phyloP scores from a whole-genome alignment of 2,113 vertebrate genomes.

The Plecotus auritus region DNA sequence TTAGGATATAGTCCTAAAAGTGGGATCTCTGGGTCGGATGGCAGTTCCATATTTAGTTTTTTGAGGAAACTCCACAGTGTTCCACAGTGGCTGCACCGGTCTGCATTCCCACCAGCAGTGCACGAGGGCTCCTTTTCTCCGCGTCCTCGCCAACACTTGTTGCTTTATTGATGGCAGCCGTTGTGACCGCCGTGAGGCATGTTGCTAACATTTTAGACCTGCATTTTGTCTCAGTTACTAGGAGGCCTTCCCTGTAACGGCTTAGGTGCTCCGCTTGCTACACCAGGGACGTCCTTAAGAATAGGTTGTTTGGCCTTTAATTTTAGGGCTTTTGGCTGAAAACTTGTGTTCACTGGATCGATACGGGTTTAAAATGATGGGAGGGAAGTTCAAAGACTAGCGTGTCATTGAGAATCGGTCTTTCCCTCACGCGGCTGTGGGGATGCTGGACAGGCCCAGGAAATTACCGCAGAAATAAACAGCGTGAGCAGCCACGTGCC shows the following conservation, averaged over 20 bases:
- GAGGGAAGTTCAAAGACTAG: background rate
- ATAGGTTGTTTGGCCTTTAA: background rate
- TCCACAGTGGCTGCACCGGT: no score
- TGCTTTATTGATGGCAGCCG: no score
- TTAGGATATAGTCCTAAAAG: no score
- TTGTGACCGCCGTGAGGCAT: no score
- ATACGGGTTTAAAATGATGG: background rate
- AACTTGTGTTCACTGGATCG: background rate
- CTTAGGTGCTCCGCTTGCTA: no score
- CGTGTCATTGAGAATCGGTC: background rate
- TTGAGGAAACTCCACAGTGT: no score
- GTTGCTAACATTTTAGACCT: background rate
- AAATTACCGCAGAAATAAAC: background rate
- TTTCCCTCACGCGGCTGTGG: background rate
- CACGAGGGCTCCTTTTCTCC: no score
- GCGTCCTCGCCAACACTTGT: no score
- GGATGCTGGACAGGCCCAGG: background rate
- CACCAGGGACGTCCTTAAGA: accelerated
- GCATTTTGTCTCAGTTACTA: background rate
- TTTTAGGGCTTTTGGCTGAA: background rate
- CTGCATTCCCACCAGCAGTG: no score
- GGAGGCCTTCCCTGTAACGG: background rate
- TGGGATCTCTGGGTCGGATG: no score
- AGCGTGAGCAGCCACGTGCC: background rate
- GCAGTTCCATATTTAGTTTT: no score